Percentiles rank a stretch among this genome's conserved stretches.
These are phyloP conservation scores for Erethizon dorsatum DNA, from an alignment of 2,797 vertebrate species.

Conservation along the genomic window DNA sequence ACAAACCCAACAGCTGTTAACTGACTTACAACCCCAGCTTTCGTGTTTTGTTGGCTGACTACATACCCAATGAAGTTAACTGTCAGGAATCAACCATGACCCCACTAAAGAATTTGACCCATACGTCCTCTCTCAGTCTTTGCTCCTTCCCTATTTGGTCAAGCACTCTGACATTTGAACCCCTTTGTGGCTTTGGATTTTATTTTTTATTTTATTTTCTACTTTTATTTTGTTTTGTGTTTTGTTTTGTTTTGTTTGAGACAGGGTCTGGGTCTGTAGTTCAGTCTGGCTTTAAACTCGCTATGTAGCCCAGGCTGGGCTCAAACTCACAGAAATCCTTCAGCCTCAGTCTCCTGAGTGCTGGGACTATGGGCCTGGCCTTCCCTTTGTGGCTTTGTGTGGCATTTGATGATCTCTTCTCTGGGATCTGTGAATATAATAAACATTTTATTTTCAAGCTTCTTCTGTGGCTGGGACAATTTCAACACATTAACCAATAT, in stretches of 20 bases:
- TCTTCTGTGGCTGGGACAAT: neutral
- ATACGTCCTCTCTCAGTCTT: neutral
- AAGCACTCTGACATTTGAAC: neutral
- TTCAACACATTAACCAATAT: neutral
- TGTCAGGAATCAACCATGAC: neutral
- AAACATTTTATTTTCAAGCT: neutral
- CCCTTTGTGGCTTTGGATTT: neutral
- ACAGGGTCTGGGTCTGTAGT: neutral
- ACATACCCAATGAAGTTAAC: neutral
- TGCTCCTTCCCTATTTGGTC: neutral
- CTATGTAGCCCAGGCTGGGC: neutral
- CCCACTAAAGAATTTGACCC: neutral
- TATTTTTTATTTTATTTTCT: neutral
- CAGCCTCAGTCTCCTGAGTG: neutral
- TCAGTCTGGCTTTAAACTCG: neutral
- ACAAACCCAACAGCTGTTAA: neutral
- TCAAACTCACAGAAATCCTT: neutral
- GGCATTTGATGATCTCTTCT: neutral
- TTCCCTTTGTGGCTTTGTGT: neutral
- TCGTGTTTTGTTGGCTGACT: neutral
- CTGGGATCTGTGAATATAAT: neutral
- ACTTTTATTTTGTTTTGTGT: neutral
- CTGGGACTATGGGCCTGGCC: neutral
- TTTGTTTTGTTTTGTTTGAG: neutral
- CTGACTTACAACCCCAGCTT: fast-evolving